Base-by-base conservation (phyloP, 2,888 invertebrate genomes). In the Barypeithes pellucidus region DNA sequence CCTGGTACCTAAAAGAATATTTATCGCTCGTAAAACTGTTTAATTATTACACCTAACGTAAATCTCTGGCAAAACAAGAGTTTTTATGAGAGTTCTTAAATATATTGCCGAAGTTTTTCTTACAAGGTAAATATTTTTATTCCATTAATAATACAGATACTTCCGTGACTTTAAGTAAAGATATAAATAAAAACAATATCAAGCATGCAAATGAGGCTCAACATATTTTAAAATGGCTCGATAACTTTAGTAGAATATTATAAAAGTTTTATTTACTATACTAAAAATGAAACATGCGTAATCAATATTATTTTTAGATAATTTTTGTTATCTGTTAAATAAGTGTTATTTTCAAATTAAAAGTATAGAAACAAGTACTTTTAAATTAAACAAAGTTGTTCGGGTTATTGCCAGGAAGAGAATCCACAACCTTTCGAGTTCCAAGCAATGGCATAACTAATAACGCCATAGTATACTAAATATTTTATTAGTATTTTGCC, bases 1-100 rank as follows among this genome's bases (percentile, higher is more conserved):
- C 54, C 54, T 57, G 54, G 54, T 57, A 57, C 54, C 33, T 33
- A 29, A 57, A 33, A 57, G 16, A 57, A 57, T 57, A 57, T 57
- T 57, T 57, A 57, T 57, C 33, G 54, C 33, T 11, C 54, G 33
- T 57, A 57, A 57, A 57, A 33, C 33, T 8, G 24, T 29, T 57
- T 57, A 57, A 57, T 57, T 57, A 57, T 57, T 57, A 33, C 54
- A 33, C 54, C 14, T 18, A 33, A 57, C 54, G 33, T 57, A 57
- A 57, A 57, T 57, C 54, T 57, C 24, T 33, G 33, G 14, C 16
- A 57, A 57, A 57, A 33, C 54, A 18, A 57, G 54, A 57, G 16
- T 57, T 57, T 57, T 57, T 57, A 57, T 57, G 54, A 33, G 29
- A 33, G 14, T 57, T 14, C 14, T 57, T 14, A 57, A 29, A 57